phyloP scores from a whole-genome alignment of 92 coral and sea anemone species.

The Porites lobata region DNA sequence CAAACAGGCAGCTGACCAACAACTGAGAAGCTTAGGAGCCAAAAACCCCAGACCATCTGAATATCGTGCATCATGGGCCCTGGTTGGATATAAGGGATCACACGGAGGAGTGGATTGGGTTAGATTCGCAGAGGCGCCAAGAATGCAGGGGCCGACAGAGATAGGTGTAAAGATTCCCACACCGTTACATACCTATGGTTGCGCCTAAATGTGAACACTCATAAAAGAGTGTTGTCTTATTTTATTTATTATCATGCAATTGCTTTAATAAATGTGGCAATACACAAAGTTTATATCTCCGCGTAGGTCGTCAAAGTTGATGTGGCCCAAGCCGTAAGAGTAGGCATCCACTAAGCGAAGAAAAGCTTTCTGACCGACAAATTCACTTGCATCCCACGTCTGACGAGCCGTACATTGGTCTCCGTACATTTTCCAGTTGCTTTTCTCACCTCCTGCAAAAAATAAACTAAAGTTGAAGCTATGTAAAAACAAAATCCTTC shows the following conservation, averaged over 20 bases:
- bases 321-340: background rate
- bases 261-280: no score
- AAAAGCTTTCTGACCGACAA: background rate
- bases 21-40: conserved; percentile 1
- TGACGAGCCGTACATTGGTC: background rate
- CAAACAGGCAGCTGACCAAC: background rate
- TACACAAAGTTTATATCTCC: background rate
- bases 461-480: background rate
- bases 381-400: background rate
- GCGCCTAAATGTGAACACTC: background rate
- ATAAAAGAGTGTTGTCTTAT: no score
- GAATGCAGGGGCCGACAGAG: background rate
- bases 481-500: conserved; percentile 5
- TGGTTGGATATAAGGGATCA: conserved; percentile 7
- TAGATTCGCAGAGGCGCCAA: background rate
- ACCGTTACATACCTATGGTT: background rate
- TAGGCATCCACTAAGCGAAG: background rate
- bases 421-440: background rate
- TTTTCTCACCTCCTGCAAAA: background rate
- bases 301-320: background rate
- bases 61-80: conserved; percentile 9
- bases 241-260: no score
- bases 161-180: conserved; percentile 1
- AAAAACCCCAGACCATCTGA: conserved; percentile 7
- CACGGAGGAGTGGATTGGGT: conserved; percentile 4